Percentiles rank a stretch among this genome's conserved stretches.
Evolutionary conservation across 2,797 vertebrate genomes (phyloP).

Genomic region (Prionace glauca): DNA sequence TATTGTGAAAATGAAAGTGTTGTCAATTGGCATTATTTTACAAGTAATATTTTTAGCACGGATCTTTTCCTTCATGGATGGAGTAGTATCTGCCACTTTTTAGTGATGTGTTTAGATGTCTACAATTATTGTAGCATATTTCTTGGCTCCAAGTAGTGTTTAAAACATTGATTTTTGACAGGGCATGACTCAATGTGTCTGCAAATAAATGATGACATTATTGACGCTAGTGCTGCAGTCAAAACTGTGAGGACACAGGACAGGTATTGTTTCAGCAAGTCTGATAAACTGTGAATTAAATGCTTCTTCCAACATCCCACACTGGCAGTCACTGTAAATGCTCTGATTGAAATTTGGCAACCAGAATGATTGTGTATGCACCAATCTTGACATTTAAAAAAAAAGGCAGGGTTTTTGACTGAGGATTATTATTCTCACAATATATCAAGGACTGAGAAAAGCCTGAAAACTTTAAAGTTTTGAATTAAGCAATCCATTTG

Average conservation of each 20-base stretch:
- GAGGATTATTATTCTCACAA: background rate
- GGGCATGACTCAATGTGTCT: background rate
- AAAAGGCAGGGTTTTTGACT: background rate
- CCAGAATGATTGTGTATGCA: background rate
- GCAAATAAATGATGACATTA: too few species aligned
- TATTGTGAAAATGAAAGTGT: background rate
- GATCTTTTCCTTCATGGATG: background rate
- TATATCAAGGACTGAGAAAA: background rate
- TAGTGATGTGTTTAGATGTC: background rate
- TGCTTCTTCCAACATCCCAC: background rate
- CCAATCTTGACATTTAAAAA: background rate
- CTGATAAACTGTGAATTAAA: background rate
- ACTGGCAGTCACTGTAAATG: background rate
- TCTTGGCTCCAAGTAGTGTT: background rate
- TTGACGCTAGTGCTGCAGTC: background rate
- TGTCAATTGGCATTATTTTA: background rate
- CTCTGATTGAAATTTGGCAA: slow-evolving; percentile 5
- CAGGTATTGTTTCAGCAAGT: background rate
- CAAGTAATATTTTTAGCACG: background rate
- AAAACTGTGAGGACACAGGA: background rate
- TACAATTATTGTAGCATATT: background rate
- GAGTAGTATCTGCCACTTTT: background rate
- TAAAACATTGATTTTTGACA: background rate
- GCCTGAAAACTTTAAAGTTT: background rate
- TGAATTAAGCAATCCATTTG: background rate